Base-by-base conservation (phyloP, 2,797 vertebrate species). In the Notolepis coatsorum region DNA sequence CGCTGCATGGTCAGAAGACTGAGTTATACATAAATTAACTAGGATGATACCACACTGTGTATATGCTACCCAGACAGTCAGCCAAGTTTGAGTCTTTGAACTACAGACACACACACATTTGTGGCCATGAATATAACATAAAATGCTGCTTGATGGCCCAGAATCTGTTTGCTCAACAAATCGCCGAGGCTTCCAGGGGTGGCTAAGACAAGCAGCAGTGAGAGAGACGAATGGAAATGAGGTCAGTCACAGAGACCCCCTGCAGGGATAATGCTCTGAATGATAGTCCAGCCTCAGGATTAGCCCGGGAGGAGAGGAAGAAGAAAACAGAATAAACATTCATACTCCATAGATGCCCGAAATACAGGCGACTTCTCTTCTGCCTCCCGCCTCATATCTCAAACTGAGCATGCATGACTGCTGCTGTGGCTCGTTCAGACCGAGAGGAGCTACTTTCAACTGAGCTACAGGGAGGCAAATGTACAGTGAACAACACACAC, bases 1-100 rank as follows among this genome's bases (percentile, higher is more conserved):
- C 66, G 25, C 2, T 13, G 56, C 52, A 8, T 65, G 62, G 41
- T 72, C 42, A 68, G 54, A 68, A 71, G 67, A 56, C 23, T 85
- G 77, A 87, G 81, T 78, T 86, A 69, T 73, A 54, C 57, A 83
- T 80, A 65, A 81, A 80, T 80, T 74, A 86, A 82, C 79, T 10
- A n/a, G 60, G 30, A 38, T n/a, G 35, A 57, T 47, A 52, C 37
- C 35, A 23, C 28, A 21, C 42, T 43, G 57, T 1, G 4, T 1
- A 43, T 60, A 63, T 41, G 69, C 42, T n/a, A n/a, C 50, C 27
- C 57, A 55, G 45, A 57, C n/a, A 24, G 57, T 63, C 17, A 60
- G 33, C 39, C 30, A 21, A 5, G 5, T 7, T 9, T 10, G 9
- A 9, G 33, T 13, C 41, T 21, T 17, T 3, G 41, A 21, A n/a